Evolutionary conservation across 2,888 invertebrate genomes (phyloP), one percentile per base, ranked within the genome.

Genomic region (Quadriops clusia): DNA sequence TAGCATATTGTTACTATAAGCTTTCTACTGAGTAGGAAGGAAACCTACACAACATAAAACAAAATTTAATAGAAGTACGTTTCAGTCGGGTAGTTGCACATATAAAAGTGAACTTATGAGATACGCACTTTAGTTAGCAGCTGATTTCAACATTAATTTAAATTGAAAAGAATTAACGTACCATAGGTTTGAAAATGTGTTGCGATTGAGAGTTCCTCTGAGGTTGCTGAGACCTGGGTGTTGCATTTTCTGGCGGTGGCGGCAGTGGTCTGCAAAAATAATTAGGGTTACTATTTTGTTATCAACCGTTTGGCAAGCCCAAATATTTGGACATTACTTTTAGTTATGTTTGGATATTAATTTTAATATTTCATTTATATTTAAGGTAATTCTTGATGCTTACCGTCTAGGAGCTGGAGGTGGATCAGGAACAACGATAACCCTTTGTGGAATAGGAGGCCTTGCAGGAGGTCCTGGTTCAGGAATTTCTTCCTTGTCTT

Each of bases 401-500:
- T 65, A 73, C 71, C 72, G 66, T 63, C 72, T 67, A 47, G 72
- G 60, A 14, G 49, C 46, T 18, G 59, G 58, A 6, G 55, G 83
- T 45, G 86, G 85, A 63, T 90, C 90, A 50, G 86, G 86, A 56
- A 87, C 87, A 56, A 87, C 84, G 53, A 89, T 89, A 58, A 89
- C 74, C 67, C 89, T 78, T 64, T 87, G 86, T 51, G 89, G 89
- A 61, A 89, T 77, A 43, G 86, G 81, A 37, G 89, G 89, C 56
- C 89, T 68, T 39, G 87, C 79, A 24, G 87, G 87, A 42, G 87
- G 86, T 41, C 84, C 87, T 15, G 86, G 86, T 56, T 89, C 89
- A 58, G 79, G 71, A 48, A 72, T 72, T 51, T 73, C 73, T 45
- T 74, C 73, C 4, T 67, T 60, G 41, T 49, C 72, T 38, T 59